Evolutionary conservation across 2,888 invertebrate species (phyloP).

Genomic region (Argyra leucocephala): DNA sequence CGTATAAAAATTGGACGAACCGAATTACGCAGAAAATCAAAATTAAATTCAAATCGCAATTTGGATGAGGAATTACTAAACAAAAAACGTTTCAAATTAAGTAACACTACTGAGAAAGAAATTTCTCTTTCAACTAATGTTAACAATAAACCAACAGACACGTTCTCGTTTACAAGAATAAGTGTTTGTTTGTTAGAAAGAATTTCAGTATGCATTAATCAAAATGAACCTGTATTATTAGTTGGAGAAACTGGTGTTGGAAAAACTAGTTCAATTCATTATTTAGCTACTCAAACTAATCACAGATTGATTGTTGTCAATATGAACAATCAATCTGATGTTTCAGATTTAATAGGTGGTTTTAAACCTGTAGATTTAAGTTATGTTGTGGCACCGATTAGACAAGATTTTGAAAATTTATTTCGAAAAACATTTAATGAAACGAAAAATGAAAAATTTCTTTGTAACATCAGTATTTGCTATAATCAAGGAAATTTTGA

Average conservation of each 20-base stretch:
- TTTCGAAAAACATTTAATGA: slow-evolving; percentile 70
- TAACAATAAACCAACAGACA: slow-evolving; percentile 42
- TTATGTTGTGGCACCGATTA: slow-evolving; percentile 69
- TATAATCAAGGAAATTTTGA: slow-evolving; percentile 64
- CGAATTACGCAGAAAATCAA: slow-evolving; percentile 41
- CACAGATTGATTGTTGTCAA: slow-evolving; percentile 88
- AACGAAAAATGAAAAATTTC: slow-evolving; percentile 71
- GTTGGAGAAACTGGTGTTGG: slow-evolving; percentile 99
- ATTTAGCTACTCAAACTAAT: slow-evolving; percentile 72
- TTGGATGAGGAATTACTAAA: slow-evolving; percentile 19
- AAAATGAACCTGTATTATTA: slow-evolving; percentile 81
- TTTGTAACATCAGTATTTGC: slow-evolving; percentile 67
- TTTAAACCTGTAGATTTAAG: slow-evolving; percentile 91
- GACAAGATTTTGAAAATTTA: slow-evolving; percentile 70
- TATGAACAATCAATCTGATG: slow-evolving; percentile 98
- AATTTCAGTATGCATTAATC: slow-evolving; percentile 71
- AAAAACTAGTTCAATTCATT: slow-evolving; percentile 91
- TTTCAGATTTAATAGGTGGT: slow-evolving; percentile 91
- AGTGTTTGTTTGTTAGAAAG: slow-evolving; percentile 76
- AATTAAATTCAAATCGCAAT: slow-evolving; percentile 15
- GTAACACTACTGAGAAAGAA: slow-evolving; percentile 25
- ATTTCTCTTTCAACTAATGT: slow-evolving; percentile 28
- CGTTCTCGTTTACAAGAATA: slow-evolving; percentile 75
- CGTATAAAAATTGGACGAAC: slow-evolving; percentile 65
- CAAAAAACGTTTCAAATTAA: slow-evolving; percentile 33